A percentile compares a stretch with the other conserved stretches of the same genome.
These are phyloP conservation scores for Eupeodes latifasciatus DNA, from an alignment of 2,888 invertebrate genomes.

Conservation along the genomic window DNA sequence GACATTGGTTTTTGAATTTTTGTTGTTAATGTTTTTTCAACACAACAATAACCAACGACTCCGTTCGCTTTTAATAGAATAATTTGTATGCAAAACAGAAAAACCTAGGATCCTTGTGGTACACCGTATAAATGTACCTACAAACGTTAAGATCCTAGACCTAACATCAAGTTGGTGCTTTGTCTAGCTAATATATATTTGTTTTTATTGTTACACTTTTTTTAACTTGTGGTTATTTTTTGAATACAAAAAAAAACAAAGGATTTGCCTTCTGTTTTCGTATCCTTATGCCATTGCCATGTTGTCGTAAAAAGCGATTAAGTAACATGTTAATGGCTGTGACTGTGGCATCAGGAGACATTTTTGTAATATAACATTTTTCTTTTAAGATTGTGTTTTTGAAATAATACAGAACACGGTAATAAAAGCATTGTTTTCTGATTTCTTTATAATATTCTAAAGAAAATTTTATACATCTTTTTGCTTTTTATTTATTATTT, in stretches of 20 bases:
- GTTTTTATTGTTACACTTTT: slow-evolving; percentile 22
- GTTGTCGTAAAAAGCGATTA: slow-evolving; percentile 28
- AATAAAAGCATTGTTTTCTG: slow-evolving; percentile 5
- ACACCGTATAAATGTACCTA: no score
- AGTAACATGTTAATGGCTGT: slow-evolving; percentile 24
- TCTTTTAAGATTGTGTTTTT: not conserved
- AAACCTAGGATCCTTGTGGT: slow-evolving; percentile 2
- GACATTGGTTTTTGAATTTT: not conserved
- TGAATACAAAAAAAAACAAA: not conserved
- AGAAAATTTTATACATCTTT: not conserved
- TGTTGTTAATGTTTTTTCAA: slow-evolving; percentile 1
- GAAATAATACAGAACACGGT: not conserved
- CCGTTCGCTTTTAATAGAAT: slow-evolving; percentile 21
- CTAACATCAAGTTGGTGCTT: not conserved
- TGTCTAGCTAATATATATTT: slow-evolving; percentile 12
- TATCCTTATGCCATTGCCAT: not conserved
- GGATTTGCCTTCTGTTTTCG: not conserved
- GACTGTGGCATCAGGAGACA: not conserved
- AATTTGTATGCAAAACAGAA: slow-evolving; percentile 33
- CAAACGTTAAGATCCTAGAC: no score
- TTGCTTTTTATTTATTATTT: not conserved
- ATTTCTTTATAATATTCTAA: not conserved
- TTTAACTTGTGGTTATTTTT: slow-evolving; percentile 17
- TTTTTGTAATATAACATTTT: not conserved
- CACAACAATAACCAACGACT: not conserved